phyloP scores from a whole-genome alignment of 2,797 vertebrate genomes.

The Hippopotamyrus pictus region DNA sequence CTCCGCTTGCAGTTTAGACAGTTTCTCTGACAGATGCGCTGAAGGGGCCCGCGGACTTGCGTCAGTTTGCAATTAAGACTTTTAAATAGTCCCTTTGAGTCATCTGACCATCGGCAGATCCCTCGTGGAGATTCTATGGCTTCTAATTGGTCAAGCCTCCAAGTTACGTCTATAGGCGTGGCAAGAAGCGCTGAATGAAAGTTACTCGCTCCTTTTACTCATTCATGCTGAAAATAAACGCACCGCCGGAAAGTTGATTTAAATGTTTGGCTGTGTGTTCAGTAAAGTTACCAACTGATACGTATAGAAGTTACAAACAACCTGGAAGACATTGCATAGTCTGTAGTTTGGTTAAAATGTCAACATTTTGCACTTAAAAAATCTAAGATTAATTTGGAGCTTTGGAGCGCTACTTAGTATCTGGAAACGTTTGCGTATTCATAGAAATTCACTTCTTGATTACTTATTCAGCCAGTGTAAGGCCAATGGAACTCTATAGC shows the following conservation, averaged over 20 bases:
- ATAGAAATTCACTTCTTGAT: background rate
- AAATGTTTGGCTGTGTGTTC: background rate
- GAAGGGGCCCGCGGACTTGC: constrained; percentile 39
- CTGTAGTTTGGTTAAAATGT: background rate
- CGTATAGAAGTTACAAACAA: background rate
- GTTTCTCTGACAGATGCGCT: constrained; percentile 23
- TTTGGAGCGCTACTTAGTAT: background rate
- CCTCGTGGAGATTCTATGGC: constrained; percentile 28
- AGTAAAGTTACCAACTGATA: background rate
- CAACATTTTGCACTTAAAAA: background rate
- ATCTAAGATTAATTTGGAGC: background rate
- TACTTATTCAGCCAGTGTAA: background rate
- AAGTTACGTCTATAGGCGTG: constrained; percentile 63
- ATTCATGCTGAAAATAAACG: background rate
- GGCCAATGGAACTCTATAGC: background rate
- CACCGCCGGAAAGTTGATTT: background rate
- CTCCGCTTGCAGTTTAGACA: constrained; percentile 11
- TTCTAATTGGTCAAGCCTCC: constrained; percentile 71
- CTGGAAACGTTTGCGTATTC: background rate
- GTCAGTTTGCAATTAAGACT: constrained; percentile 54
- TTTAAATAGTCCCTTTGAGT: constrained; percentile 69
- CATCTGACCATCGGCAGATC: constrained; percentile 77
- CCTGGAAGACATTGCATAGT: background rate
- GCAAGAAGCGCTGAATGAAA: constrained; percentile 54
- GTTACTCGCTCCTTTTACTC: background rate